Conservation (phyloP, 2,888 invertebrate genomes). For the Rhimphoctona megacephalus region DNA sequence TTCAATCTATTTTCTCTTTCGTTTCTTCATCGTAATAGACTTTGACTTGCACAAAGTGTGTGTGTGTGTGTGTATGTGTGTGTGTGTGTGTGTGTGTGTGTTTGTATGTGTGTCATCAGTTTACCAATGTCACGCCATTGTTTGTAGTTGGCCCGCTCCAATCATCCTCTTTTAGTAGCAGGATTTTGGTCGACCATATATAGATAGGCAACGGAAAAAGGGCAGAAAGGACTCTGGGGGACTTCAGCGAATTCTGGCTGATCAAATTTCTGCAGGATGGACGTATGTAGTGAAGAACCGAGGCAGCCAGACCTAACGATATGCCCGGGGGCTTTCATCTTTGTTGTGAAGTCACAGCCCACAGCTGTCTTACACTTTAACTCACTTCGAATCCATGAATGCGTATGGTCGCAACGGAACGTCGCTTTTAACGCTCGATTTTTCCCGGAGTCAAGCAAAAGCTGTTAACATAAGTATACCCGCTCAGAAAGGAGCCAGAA, state of each 20-base stretch:
- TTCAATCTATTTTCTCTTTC: slow-evolving; percentile 14
- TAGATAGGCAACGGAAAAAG: slow-evolving; percentile 16
- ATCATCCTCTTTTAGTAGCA: slow-evolving; percentile 3
- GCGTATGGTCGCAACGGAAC: slow-evolving; percentile 39
- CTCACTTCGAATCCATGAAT: slow-evolving; percentile 19
- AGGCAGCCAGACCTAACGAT: slow-evolving; percentile 17
- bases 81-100: not conserved
- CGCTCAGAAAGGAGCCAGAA: not conserved
- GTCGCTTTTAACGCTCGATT: slow-evolving; percentile 46
- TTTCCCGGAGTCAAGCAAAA: slow-evolving; percentile 42
- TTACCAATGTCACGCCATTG: slow-evolving; percentile 52
- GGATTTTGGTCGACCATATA: slow-evolving; percentile 38
- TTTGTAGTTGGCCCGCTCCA: slow-evolving; percentile 45
- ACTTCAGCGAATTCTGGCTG: slow-evolving; percentile 65
- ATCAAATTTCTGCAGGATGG: slow-evolving; percentile 65
- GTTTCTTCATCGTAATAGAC: not conserved
- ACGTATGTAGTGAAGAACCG: slow-evolving; percentile 49
- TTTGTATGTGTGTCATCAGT: slow-evolving; percentile 5
- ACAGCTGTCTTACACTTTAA: not conserved
- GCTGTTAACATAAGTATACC: slow-evolving; percentile 13
- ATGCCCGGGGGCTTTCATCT: slow-evolving; percentile 41
- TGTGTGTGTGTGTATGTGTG: not conserved
- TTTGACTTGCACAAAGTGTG: slow-evolving; percentile 4
- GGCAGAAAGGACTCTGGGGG: slow-evolving; percentile 26
- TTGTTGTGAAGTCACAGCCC: slow-evolving; percentile 39